Conservation (phyloP, 2,888 invertebrate species). For the Agrochola lota region DNA sequence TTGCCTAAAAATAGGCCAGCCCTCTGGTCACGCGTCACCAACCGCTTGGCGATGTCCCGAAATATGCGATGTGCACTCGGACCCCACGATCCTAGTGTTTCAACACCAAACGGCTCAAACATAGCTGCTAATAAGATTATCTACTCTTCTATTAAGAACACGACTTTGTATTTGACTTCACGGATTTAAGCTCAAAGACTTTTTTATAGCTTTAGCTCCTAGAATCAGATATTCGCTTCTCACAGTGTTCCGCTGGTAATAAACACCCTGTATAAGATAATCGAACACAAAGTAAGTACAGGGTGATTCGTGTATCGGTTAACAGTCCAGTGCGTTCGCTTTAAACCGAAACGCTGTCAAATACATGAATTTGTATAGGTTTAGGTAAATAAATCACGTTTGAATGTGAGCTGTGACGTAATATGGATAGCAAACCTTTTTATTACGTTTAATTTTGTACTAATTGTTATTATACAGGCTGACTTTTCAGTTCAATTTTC, state of each 20-base stretch:
- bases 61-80: too few species aligned
- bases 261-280: conserved; percentile 41
- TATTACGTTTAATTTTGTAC: not conserved
- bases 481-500: not conserved
- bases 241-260: conserved; percentile 27
- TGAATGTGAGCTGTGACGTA: conserved; percentile 10
- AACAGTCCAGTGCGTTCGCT: conserved; percentile 52
- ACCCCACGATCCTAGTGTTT: too few species aligned
- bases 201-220: conserved; percentile 43
- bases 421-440: not conserved
- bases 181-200: conserved; percentile 13
- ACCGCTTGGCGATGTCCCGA: too few species aligned
- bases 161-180: conserved; percentile 31
- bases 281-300: conserved; percentile 56
- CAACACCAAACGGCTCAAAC: too few species aligned
- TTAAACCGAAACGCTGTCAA: conserved; percentile 35
- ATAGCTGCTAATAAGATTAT: too few species aligned
- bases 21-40: too few species aligned
- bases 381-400: conserved; percentile 36
- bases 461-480: not conserved
- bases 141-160: not conserved
- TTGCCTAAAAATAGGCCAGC: too few species aligned
- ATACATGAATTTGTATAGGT: conserved; percentile 40
- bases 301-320: conserved; percentile 57
- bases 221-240: conserved; percentile 44